Evolutionary conservation across 2,113 vertebrate species (phyloP).

Genomic region (Scatophagus argus): DNA sequence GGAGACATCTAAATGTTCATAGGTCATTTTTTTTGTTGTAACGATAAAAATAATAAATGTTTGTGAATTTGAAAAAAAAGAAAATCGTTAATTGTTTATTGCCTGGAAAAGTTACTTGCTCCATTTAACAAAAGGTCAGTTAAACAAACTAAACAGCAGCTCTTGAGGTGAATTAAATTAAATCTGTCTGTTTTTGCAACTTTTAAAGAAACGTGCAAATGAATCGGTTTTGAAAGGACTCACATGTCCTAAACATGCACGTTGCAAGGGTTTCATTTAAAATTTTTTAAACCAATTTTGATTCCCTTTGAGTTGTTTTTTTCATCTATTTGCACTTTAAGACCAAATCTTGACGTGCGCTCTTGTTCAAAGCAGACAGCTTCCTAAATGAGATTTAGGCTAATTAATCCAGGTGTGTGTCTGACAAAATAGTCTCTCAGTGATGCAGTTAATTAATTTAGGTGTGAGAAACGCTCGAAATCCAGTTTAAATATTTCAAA

Average conservation of each 20-base stretch:
- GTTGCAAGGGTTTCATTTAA: no score
- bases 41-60: slow-evolving; percentile 94
- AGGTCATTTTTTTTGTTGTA: slow-evolving; percentile 89
- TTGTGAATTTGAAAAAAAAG: slow-evolving; percentile 86
- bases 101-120: background rate
- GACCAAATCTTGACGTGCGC: no score
- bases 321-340: background rate
- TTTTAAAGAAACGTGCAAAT: background rate
- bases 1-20: slow-evolving; percentile 84
- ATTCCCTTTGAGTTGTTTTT: background rate
- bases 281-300: no score
- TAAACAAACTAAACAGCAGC: background rate
- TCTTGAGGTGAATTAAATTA: background rate
- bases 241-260: no score
- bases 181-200: background rate
- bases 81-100: slow-evolving; percentile 56
- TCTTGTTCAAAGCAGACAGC: background rate
- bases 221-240: background rate
- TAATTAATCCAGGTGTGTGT: slow-evolving; percentile 2
- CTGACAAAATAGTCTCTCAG: background rate
- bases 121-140: background rate
- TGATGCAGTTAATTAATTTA: slow-evolving; percentile 21
- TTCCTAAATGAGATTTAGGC: background rate
- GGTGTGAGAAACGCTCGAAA: slow-evolving; percentile 45
- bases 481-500: slow-evolving; percentile 39